phyloP scores from a whole-genome alignment of 2,888 invertebrate genomes.

The Dolomedes plantarius region DNA sequence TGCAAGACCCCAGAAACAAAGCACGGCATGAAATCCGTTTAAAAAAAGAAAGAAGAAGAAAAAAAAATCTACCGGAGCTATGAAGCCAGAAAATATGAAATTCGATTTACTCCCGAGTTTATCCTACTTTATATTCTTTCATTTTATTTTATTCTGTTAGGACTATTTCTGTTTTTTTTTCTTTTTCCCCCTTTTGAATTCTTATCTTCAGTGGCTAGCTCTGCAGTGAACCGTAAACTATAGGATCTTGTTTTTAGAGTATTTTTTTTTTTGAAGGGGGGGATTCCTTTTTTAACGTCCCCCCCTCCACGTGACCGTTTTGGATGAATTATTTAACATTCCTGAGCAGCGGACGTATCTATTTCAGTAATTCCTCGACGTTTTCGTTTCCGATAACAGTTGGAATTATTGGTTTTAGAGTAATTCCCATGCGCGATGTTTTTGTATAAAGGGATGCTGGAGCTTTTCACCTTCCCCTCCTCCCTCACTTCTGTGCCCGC shows the following conservation, averaged over 20 bases:
- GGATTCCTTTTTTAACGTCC: neutral
- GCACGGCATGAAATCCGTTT: neutral
- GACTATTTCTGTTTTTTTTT: conserved; percentile 20
- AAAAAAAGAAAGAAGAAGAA: too few relatives aligned
- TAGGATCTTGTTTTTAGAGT: conserved; percentile 59
- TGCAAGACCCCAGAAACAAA: neutral
- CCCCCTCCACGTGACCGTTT: conserved; percentile 23
- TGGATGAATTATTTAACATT: conserved; percentile 56
- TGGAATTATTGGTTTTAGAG: conserved; percentile 14
- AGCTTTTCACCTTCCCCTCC: too few relatives aligned
- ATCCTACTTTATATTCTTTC: conserved; percentile 53
- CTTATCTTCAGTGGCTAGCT: conserved; percentile 39
- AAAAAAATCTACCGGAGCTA: conserved; percentile 27
- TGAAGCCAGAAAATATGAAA: conserved; percentile 60
- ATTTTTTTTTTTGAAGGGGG: conserved; percentile 20
- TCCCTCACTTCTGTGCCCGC: too few relatives aligned
- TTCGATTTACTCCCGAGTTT: conserved; percentile 61
- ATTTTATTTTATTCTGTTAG: conserved; percentile 11
- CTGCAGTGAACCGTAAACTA: conserved; percentile 59
- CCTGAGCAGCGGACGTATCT: conserved; percentile 8
- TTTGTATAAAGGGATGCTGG: too few relatives aligned
- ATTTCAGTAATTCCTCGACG: neutral
- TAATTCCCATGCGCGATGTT: neutral
- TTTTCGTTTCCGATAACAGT: conserved; percentile 16
- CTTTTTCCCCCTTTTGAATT: neutral